phyloP scores from a whole-genome alignment of 2,888 invertebrate species.

The Diarsia brunnea region DNA sequence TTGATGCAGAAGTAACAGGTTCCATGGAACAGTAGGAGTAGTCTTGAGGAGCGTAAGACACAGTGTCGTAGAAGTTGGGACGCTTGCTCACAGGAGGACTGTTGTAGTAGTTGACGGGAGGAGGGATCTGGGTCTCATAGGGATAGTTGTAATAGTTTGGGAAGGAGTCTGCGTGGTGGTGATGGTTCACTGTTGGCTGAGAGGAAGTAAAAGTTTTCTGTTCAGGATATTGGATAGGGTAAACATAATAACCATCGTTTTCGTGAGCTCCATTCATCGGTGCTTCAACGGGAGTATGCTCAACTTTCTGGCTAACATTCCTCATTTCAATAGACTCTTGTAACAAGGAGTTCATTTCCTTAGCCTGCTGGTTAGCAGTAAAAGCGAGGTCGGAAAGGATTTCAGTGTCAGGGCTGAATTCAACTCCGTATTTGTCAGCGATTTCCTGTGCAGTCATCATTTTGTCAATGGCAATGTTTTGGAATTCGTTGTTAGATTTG shows the following conservation, averaged over 20 bases:
- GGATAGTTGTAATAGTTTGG: slow-evolving; percentile 73
- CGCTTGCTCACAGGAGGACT: slow-evolving; percentile 76
- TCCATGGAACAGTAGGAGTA: slow-evolving; percentile 78
- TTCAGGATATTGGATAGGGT: slow-evolving; percentile 67
- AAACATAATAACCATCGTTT: slow-evolving; percentile 63
- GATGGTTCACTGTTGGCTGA: slow-evolving; percentile 61
- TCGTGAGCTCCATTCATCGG: slow-evolving; percentile 54
- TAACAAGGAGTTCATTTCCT: slow-evolving; percentile 80
- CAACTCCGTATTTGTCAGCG: slow-evolving; percentile 86
- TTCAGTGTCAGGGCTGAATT: slow-evolving; percentile 85
- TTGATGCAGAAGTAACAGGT: slow-evolving; percentile 72
- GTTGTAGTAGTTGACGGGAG: slow-evolving; percentile 73
- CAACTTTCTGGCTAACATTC: slow-evolving; percentile 70
- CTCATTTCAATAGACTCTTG: slow-evolving; percentile 77
- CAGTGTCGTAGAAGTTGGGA: slow-evolving; percentile 81
- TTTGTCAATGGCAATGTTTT: slow-evolving; percentile 88
- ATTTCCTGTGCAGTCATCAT: slow-evolving; percentile 89
- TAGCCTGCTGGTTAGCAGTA: slow-evolving; percentile 83
- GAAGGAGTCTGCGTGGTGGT: slow-evolving; percentile 65
- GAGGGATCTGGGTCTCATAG: slow-evolving; percentile 77
- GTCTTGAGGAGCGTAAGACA: slow-evolving; percentile 77
- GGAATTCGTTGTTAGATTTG: slow-evolving; percentile 85
- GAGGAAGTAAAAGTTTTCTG: slow-evolving; percentile 38
- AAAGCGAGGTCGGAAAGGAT: slow-evolving; percentile 82
- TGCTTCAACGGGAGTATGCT: slow-evolving; percentile 65